Conservation (phyloP, 2,888 invertebrate genomes). For the Hoplodrina blanda region DNA sequence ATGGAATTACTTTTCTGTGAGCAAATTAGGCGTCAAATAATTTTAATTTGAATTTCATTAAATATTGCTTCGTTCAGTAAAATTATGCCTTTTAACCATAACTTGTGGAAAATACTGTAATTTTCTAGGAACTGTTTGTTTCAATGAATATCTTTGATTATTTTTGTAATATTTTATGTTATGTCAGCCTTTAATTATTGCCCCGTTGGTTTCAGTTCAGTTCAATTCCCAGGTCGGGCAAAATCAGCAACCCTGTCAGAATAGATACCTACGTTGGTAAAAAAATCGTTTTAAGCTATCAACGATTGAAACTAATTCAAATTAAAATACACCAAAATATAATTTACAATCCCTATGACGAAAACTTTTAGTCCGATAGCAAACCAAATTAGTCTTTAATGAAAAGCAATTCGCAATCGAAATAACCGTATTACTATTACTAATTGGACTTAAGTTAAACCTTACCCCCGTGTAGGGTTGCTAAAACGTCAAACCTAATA, state of each 20-base stretch:
- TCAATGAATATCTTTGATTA: background rate
- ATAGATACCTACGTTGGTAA: too few relatives aligned
- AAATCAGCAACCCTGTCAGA: too few relatives aligned
- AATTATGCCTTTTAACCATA: background rate
- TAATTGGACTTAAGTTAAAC: slow-evolving; percentile 9
- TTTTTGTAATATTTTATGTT: too few relatives aligned
- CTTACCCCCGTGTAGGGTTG: background rate
- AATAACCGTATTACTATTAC: slow-evolving; percentile 1
- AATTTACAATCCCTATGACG: background rate
- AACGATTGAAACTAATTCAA: background rate
- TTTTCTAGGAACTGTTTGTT: background rate
- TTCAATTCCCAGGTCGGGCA: too few relatives aligned
- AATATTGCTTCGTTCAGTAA: background rate
- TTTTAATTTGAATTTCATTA: slow-evolving; percentile 10
- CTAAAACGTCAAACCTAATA: too few relatives aligned
- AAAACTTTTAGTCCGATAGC: background rate
- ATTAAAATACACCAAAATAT: background rate
- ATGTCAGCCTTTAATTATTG: too few relatives aligned
- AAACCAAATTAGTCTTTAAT: background rate
- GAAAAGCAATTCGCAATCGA: background rate
- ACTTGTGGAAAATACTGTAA: background rate
- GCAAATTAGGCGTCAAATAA: background rate
- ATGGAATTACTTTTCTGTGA: slow-evolving; percentile 10
- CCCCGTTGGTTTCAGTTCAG: too few relatives aligned
- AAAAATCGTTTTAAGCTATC: too few relatives aligned